Conservation (phyloP, 2,888 invertebrate genomes). For the Tuta absoluta region DNA sequence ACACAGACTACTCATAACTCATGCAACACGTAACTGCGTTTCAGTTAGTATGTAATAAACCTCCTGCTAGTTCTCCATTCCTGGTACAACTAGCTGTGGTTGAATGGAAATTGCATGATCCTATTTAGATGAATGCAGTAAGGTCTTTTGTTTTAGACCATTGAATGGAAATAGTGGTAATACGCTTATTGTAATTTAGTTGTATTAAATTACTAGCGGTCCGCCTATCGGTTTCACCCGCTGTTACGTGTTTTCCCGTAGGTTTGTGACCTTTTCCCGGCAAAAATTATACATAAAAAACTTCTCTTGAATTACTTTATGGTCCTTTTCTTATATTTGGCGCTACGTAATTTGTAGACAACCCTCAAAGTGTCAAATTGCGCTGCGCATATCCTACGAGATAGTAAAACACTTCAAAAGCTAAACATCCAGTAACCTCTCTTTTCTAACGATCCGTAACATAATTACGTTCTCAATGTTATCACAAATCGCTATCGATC, state of each 20-base stretch:
- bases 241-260: too few species aligned
- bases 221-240: too few species aligned
- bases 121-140: neutral
- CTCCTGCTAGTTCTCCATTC: neutral
- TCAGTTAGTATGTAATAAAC: slow-evolving; percentile 14
- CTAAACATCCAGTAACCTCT: neutral
- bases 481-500: slow-evolving; percentile 3
- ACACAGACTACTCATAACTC: slow-evolving; percentile 8
- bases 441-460: neutral
- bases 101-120: slow-evolving; percentile 9
- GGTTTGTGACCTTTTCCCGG: too few species aligned
- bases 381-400: too few species aligned
- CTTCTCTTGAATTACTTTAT: too few species aligned
- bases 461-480: neutral
- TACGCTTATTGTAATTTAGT: neutral
- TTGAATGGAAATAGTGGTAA: neutral
- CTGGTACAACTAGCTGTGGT: slow-evolving; percentile 9
- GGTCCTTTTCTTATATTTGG: too few species aligned
- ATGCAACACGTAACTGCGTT: slow-evolving; percentile 18
- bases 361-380: too few species aligned
- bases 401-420: too few species aligned
- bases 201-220: neutral
- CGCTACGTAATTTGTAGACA: too few species aligned
- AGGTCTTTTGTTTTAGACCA: neutral
- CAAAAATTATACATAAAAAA: too few species aligned